Evolutionary conservation across 2,113 vertebrate genomes (phyloP), one percentile per base, ranked within the genome.

Genomic region (Embiotoca jacksoni): DNA sequence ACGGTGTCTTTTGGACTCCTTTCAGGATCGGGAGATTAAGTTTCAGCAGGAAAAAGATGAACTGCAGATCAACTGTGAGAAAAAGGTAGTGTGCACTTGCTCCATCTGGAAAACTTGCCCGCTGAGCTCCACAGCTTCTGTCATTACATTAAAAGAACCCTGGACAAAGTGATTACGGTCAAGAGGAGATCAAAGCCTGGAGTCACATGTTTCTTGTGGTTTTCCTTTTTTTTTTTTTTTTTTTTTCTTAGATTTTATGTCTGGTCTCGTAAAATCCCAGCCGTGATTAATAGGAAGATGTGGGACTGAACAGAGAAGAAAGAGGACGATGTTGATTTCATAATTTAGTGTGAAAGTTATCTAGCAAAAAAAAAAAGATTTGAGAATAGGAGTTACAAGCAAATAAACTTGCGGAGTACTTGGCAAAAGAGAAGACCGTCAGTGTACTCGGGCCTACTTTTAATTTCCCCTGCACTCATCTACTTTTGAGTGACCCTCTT

Each of bases 1-100:
- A 47, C 13, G 2, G n/a, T 44, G 16, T 58, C 14, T 41, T 80
- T 39, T 61, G 0, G 33, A 7, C 54, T 83, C 14, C 63, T 77
- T 80, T 69, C 87, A 99, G 98, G 96, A 98, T 75, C 95, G 96
- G 82, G 96, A 96, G 74, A 85, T 82, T 59, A 95, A 92, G 52
- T 91, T 94, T 89, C 95, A 96, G 68, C 93, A 95, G 80, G 95
- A 97, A 60, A 97, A 91, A 88, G 90, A 92, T 71, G 87, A 96
- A 46, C 79, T 96, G 86, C 96, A 96, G 76, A 79, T 39, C 80
- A 81, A 23, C 39, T 94, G 89, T 89, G 96, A 98, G 73, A 97
- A 94, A 82, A 96, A 97, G 97, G 98, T 99, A 95, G 32, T 0
- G 63, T 76, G n/a, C 50, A 7, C 35, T 52, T 9, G 4, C 52